phyloP scores from a whole-genome alignment of 2,797 vertebrate genomes.

The Neosalanx taihuensis region DNA sequence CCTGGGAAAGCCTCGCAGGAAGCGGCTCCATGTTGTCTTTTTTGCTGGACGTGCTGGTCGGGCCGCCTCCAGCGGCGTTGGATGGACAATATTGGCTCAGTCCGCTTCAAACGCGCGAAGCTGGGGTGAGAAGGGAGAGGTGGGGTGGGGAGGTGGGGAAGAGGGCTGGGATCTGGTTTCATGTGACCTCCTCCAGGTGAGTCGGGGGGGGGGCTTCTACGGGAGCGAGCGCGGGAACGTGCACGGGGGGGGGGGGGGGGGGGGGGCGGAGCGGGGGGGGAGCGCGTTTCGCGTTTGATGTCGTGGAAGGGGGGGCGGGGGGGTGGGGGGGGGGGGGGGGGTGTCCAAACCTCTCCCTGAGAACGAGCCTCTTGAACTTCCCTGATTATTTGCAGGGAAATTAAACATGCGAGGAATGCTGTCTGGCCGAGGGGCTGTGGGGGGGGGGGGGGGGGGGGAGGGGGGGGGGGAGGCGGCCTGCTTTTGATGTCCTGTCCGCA shows the following conservation, averaged over 20 bases:
- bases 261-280: too few species aligned
- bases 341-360: not conserved
- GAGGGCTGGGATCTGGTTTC: conserved; percentile 43
- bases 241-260: too few species aligned
- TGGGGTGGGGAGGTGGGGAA: too few species aligned
- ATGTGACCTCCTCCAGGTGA: conserved; percentile 37
- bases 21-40: conserved; percentile 47
- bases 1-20: conserved; percentile 32
- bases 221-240: too few species aligned
- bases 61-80: conserved; percentile 26
- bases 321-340: conserved; percentile 31
- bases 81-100: conserved; percentile 59
- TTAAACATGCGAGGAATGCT: conserved; percentile 55
- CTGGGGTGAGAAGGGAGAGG: not conserved
- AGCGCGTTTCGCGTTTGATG: conserved; percentile 31
- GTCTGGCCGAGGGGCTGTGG: conserved; percentile 27
- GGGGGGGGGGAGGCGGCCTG: too few species aligned
- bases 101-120: conserved; percentile 45
- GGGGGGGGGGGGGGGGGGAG: too few species aligned
- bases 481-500: conserved; percentile 34
- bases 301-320: conserved; percentile 15
- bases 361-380: conserved; percentile 43
- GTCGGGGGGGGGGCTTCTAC: too few species aligned
- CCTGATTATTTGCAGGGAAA: conserved; percentile 54
- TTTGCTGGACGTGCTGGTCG: conserved; percentile 49